Conservation (phyloP, 1,140 invertebrate genomes). For the Rhizoglyphus robini region DNA sequence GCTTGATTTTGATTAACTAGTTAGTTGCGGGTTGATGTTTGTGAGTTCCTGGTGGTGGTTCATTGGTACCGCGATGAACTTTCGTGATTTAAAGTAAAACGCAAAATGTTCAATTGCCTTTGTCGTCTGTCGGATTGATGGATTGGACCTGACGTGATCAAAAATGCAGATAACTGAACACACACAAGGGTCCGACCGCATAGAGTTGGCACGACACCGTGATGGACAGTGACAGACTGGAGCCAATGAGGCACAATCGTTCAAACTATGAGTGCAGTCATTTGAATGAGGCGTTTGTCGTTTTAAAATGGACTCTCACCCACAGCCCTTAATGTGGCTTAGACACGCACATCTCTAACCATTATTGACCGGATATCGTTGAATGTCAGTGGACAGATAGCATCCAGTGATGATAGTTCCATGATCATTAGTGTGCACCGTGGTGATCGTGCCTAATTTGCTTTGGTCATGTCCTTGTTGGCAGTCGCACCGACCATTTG, state of each 20-base stretch:
- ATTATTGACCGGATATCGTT: conserved; percentile 12
- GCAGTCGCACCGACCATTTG: background rate
- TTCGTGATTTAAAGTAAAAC: no score
- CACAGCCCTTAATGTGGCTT: background rate
- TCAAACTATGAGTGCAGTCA: background rate
- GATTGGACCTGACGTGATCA: no score
- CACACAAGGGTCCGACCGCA: no score
- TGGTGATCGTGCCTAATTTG: conserved; percentile 4
- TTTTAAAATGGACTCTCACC: conserved; percentile 7
- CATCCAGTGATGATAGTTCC: background rate
- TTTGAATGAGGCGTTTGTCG: background rate
- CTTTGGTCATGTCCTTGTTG: background rate
- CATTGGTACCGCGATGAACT: no score
- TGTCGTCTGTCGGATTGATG: no score
- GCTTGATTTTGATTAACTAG: no score
- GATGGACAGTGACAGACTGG: background rate
- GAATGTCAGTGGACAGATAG: background rate
- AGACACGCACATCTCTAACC: background rate
- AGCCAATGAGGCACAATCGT: background rate
- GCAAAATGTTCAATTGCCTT: no score
- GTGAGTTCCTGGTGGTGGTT: no score
- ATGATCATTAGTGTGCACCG: background rate
- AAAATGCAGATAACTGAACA: no score
- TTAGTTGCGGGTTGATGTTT: no score
- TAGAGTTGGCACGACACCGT: background rate